Base-by-base conservation (phyloP, 2,113 vertebrate species). In the Merops nubicus region DNA sequence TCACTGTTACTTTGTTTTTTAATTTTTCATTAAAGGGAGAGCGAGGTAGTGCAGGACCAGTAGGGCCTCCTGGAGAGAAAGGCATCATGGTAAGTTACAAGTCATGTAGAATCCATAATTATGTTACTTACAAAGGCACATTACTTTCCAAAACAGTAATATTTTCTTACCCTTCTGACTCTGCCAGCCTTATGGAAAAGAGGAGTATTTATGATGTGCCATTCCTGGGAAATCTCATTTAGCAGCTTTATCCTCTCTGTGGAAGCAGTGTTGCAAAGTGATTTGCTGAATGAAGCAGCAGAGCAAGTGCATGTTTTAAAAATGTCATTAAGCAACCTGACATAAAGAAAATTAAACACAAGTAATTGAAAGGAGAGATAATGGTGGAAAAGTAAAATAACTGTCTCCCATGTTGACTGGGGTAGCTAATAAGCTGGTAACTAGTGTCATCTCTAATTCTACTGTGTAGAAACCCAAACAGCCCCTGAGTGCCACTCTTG, bases 51-150 rank as follows among this genome's bases (percentile, higher is more conserved):
- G 98, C 98, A 59, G 99, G 99, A 69, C 98, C 99, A 86, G 78
- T 99, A 45, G 99, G 99, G 79, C 98, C 98, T 85, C 97, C 98
- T 51, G 99, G 99, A 78, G 99, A 99, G 96, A 99, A 99, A 82
- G 99, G 99, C 48, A 95, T 98, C 50, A 96, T 86, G 98, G 99
- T 99, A 98, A 98, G 99, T 97, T 51, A 15, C 53, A 78, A 93
- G 14, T 86, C 53, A 68, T 1, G 3, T 45, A 34, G 53, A 92
- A 60, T 70, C 22, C 9, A 4, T 36, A 51, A 15, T 68, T 82
- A 21, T 11, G 4, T 68, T 53, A 70, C 73, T 84, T 91, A 59
- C 13, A 96, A 83, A 87, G 8, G 10, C 45, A 43, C 2, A 86
- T 64, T 65, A 11, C 10, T 83, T 89, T 95, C 43, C 69, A 64